Base-by-base conservation (phyloP, 2,113 vertebrate genomes). In the Fulica atra region DNA sequence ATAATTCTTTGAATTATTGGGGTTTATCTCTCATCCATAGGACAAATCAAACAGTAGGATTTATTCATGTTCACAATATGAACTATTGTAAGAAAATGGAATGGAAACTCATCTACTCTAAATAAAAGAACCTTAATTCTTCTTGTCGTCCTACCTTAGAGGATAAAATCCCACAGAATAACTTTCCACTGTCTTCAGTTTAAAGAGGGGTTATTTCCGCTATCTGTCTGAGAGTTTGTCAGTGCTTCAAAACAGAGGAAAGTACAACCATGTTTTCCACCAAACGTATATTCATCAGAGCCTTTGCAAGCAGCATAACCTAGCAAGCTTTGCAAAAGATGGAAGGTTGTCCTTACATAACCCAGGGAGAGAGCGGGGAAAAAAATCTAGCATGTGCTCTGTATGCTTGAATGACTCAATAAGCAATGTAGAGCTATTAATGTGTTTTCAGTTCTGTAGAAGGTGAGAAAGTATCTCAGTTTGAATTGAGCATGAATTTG, bases 271-370 rank as follows among this genome's bases (percentile, higher is more conserved):
- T 57, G 13, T 84, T 91, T 91, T 33, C 35, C 28, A 26, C 40
- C 54, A n/a, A 59, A 91, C 19, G 7, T 48, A 6, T 9, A 71
- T 70, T 92, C 26, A 5, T 56, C 29, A 28, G 12, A 76, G 53
- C 40, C 79, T 88, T 82, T 82, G 53, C 59, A 72, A 91, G 48
- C 18, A 69, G 61, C 28, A n/a, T 72, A 91, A 64, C 48, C 15
- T 87, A 79, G 46, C 61, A 85, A 87, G 63, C 44, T 76, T 88
- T 70, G 81, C 57, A 80, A 69, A 96, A 96, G 88, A 72, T n/a
- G 33, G 79, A 71, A 68, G 50, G 3, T 6, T 92, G 21, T 77
- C 57, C 59, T 95, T 94, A 86, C 36, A 65, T 93, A 91, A 95
- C 63, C 33, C 24, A 31, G 53, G 71, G 54, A 72, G 77, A 40